Evolutionary conservation across 2,888 invertebrate species (phyloP).

Genomic region (Zaprionus obscuricornis): DNA sequence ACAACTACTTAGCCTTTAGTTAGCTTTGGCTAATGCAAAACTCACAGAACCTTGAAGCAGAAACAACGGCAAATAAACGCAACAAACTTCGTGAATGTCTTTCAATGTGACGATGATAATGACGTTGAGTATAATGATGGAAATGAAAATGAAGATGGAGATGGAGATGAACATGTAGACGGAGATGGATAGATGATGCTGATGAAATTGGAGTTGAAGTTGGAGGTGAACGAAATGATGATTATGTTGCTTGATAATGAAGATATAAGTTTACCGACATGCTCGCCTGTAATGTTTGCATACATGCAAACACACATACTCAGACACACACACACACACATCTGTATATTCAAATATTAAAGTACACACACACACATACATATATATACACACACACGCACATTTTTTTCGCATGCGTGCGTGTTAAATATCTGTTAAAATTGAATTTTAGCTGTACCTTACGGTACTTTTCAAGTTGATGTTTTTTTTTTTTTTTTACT

Average conservation of each 20-base stretch:
- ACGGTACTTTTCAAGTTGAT: constrained; percentile 55
- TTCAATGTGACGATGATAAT: constrained; percentile 15
- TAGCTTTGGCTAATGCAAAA: constrained; percentile 67
- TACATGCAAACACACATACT: too few relatives aligned
- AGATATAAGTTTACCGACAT: constrained; percentile 48
- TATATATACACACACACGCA: constrained; percentile 11
- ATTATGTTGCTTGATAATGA: constrained; percentile 19
- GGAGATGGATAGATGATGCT: constrained; percentile 13
- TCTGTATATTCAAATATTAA: too few relatives aligned
- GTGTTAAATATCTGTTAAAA: constrained; percentile 67
- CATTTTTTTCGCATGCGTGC: constrained; percentile 37
- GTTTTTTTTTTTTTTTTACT: too few relatives aligned
- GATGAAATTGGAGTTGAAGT: constrained; percentile 3
- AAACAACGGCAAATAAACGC: constrained; percentile 64
- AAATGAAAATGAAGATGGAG: constrained; percentile 4
- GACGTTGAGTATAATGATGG: constrained; percentile 2
- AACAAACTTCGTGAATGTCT: constrained; percentile 28
- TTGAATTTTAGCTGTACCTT: constrained; percentile 56
- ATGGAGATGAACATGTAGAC: constrained; percentile 6
- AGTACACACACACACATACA: constrained; percentile 7
- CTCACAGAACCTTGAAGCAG: constrained; percentile 71
- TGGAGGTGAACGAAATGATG: constrained; percentile 4
- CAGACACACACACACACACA: constrained; percentile 13
- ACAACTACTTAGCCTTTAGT: constrained; percentile 45
- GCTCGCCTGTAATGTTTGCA: constrained; percentile 14